A percentile compares a stretch with the other conserved stretches of the same genome.
phyloP scores from a whole-genome alignment of 2,797 vertebrate genomes.

The Acanthopagrus latus region DNA sequence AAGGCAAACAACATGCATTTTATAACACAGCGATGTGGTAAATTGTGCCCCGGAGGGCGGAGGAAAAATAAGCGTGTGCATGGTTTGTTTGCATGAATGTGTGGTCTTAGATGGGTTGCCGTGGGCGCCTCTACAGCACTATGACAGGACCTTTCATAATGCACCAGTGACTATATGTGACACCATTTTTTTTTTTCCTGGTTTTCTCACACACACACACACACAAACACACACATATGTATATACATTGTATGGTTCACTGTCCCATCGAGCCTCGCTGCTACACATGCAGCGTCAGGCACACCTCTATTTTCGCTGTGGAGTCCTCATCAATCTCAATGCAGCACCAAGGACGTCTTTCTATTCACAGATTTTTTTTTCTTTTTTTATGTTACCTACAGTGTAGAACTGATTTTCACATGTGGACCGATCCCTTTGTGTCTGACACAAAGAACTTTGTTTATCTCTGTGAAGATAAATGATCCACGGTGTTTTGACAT shows the following conservation, averaged over 20 bases:
- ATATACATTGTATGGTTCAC: too few relatives aligned
- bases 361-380: constrained; percentile 14
- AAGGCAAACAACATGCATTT: constrained; percentile 54
- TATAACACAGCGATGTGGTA: constrained; percentile 56
- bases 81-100: constrained; percentile 53
- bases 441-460: constrained; percentile 35
- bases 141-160: constrained; percentile 45
- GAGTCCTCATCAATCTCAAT: constrained; percentile 53
- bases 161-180: constrained; percentile 34
- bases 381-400: background rate
- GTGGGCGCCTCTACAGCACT: constrained; percentile 38
- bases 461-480: constrained; percentile 41
- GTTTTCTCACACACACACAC: background rate
- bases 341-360: constrained; percentile 41
- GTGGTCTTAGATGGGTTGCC: constrained; percentile 36
- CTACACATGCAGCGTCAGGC: constrained; percentile 22
- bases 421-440: constrained; percentile 10
- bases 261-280: background rate
- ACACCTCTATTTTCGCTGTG: constrained; percentile 21
- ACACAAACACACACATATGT: background rate
- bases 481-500: background rate
- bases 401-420: constrained; percentile 43
- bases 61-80: constrained; percentile 44
- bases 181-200: constrained; percentile 16
- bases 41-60: constrained; percentile 52